Evolutionary conservation across 2,797 vertebrate genomes (phyloP).

Genomic region (Argya squamiceps): DNA sequence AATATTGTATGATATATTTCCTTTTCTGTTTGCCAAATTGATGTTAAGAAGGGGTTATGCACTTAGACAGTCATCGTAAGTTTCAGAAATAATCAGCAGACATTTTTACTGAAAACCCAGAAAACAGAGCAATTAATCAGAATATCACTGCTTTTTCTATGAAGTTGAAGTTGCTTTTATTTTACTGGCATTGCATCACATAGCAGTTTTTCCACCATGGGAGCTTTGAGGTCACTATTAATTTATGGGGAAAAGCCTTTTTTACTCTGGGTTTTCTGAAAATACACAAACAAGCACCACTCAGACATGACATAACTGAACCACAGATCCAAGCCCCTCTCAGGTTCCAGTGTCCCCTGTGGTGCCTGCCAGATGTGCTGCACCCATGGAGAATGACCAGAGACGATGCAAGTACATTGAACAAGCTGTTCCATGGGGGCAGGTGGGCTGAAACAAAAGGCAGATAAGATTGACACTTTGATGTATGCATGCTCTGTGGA

Average conservation of each 20-base stretch:
- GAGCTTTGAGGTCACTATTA: conserved; percentile 18
- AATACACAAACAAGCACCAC: conserved; percentile 20
- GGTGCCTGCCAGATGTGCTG: conserved; percentile 37
- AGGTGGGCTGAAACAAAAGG: neutral
- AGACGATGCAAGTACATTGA: neutral
- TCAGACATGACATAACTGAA: conserved; percentile 53
- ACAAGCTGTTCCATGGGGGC: neutral
- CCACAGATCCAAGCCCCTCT: conserved; percentile 9
- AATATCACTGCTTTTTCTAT: conserved; percentile 47
- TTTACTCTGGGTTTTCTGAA: conserved; percentile 26
- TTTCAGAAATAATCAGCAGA: conserved; percentile 61
- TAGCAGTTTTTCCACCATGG: conserved; percentile 2
- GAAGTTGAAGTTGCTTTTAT: conserved; percentile 32
- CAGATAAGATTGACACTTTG: conserved; percentile 40
- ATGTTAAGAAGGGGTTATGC: conserved; percentile 54
- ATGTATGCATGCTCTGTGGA: neutral
- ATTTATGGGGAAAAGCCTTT: conserved; percentile 26
- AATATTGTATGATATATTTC: conserved; percentile 59
- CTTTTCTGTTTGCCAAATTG: conserved; percentile 45
- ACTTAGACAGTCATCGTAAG: conserved; percentile 47
- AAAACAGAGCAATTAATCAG: conserved; percentile 59
- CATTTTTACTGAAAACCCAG: conserved; percentile 59
- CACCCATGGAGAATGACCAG: neutral
- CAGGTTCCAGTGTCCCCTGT: neutral
- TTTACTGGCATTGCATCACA: conserved; percentile 41